A percentile compares a stretch with the other conserved stretches of the same genome.
Conservation (phyloP, 2,113 vertebrate genomes). For the Macquaria australasica region DNA sequence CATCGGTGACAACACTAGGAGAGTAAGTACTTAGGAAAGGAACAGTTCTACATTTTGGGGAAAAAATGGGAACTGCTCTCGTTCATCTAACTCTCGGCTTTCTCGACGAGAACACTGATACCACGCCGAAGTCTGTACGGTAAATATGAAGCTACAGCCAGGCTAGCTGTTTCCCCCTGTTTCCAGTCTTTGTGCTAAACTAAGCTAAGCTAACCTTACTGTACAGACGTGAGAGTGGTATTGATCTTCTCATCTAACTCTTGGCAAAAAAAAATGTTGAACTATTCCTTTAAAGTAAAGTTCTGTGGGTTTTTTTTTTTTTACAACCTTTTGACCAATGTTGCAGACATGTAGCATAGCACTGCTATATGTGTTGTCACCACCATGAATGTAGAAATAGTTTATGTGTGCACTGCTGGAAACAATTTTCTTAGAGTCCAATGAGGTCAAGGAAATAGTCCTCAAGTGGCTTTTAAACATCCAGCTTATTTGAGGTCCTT, state of each 20-base stretch:
- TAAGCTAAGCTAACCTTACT: not conserved
- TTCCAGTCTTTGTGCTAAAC: not conserved
- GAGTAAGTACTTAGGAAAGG: not conserved
- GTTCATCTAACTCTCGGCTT: not conserved
- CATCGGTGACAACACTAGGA: not conserved
- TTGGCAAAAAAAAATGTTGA: not conserved
- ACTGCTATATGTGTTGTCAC: not conserved
- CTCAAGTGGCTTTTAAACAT: not conserved
- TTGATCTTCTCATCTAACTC: not conserved
- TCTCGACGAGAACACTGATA: not conserved
- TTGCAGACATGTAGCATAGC: too few species aligned
- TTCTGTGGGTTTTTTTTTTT: not conserved
- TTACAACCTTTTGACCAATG: too few species aligned
- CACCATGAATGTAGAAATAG: not conserved
- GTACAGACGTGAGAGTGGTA: not conserved
- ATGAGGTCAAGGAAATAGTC: not conserved
- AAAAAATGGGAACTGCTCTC: not conserved
- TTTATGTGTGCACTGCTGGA: not conserved
- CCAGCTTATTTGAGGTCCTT: not conserved
- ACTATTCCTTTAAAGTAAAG: not conserved
- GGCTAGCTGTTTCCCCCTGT: not conserved
- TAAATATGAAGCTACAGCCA: too few species aligned
- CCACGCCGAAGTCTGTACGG: too few species aligned
- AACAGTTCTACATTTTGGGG: not conserved
- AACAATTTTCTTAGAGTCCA: not conserved